Evolutionary conservation across 2,888 invertebrate genomes (phyloP).

Genomic region (Clunio marinus): DNA sequence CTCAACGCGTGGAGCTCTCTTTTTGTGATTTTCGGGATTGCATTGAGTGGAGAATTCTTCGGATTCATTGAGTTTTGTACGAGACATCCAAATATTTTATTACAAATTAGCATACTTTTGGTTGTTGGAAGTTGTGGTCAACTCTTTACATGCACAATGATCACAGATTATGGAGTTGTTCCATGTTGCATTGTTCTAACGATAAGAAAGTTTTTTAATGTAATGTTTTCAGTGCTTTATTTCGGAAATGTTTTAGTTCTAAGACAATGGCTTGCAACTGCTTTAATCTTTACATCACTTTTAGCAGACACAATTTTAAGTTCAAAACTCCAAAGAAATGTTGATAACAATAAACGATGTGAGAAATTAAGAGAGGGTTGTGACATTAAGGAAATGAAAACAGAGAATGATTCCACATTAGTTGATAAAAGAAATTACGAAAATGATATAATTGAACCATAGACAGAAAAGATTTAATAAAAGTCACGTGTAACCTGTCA

Average conservation of each 20-base stretch:
- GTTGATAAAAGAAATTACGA: too few relatives aligned
- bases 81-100: not conserved
- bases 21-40: not conserved
- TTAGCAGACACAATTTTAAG: constrained; percentile 4
- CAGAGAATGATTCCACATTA: too few relatives aligned
- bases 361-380: too few relatives aligned
- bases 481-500: too few relatives aligned
- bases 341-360: not conserved
- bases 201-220: constrained; percentile 20
- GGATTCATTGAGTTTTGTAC: not conserved
- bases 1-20: not conserved
- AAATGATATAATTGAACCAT: too few relatives aligned
- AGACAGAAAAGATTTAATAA: too few relatives aligned
- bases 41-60: not conserved
- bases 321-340: not conserved
- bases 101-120: not conserved
- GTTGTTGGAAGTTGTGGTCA: not conserved
- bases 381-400: too few relatives aligned
- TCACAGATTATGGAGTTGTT: not conserved
- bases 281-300: not conserved
- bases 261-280: constrained; percentile 13
- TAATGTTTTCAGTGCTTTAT: constrained; percentile 2
- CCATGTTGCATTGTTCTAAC: constrained; percentile 12
- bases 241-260: not conserved
- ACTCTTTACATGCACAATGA: constrained; percentile 13